These are phyloP conservation scores for Andrena haemorrhoa DNA, from an alignment of 2,888 invertebrate species.

Conservation along the genomic window DNA sequence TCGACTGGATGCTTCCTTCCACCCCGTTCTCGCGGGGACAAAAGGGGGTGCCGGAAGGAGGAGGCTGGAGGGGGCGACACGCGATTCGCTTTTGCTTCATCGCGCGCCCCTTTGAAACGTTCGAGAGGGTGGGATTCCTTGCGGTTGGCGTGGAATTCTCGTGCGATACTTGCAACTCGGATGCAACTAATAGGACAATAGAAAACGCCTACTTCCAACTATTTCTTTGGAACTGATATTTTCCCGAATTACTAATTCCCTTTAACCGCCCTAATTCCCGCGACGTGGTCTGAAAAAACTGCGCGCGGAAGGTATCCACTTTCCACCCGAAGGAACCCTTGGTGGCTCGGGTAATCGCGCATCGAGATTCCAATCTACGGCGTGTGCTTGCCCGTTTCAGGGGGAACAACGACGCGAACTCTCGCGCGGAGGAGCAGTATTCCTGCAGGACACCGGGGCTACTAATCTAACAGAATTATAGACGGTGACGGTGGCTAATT, in stretches of 20 bases:
- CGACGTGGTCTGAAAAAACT: not conserved
- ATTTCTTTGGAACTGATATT: not conserved
- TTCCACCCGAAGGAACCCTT: constrained; percentile 16
- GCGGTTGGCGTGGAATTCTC: constrained; percentile 26
- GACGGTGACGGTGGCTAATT: constrained; percentile 84
- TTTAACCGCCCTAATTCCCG: not conserved
- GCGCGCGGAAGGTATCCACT: not conserved
- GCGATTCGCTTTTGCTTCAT: constrained; percentile 60
- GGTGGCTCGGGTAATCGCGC: constrained; percentile 49
- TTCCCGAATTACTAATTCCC: not conserved
- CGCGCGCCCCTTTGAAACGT: constrained; percentile 40
- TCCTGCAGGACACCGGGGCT: constrained; percentile 75
- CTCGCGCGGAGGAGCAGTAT: constrained; percentile 67
- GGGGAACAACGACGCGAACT: constrained; percentile 63
- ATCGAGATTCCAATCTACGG: constrained; percentile 68
- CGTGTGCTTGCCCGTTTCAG: constrained; percentile 55
- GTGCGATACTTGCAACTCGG: not conserved
- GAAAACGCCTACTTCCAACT: not conserved
- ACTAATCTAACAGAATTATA: constrained; percentile 80
- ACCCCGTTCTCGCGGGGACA: constrained; percentile 56
- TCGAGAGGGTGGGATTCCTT: constrained; percentile 38
- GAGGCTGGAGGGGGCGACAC: constrained; percentile 36
- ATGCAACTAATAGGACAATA: not conserved
- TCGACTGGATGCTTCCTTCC: constrained; percentile 50
- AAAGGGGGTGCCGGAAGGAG: constrained; percentile 47